Percentiles rank a stretch among this genome's conserved stretches.
These are phyloP conservation scores for Peromyscus californicus DNA, from an alignment of 2,113 vertebrate genomes.

Conservation along the genomic window DNA sequence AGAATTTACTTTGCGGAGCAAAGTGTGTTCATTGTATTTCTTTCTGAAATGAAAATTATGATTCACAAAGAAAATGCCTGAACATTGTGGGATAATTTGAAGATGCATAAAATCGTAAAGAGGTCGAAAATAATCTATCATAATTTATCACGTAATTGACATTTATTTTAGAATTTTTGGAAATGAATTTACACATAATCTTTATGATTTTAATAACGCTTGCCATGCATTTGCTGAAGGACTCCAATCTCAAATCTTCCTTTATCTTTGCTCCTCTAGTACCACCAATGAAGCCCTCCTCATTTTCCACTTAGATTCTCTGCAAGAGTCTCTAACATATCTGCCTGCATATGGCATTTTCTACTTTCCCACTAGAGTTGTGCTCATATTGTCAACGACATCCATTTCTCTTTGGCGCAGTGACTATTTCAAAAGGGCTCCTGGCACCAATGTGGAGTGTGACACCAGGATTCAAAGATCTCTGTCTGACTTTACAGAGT, in stretches of 20 bases:
- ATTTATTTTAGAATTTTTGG: neutral
- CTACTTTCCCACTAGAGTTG: neutral
- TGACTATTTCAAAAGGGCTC: neutral
- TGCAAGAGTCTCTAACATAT: neutral
- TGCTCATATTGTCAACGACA: neutral
- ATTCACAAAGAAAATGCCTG: constrained; percentile 6
- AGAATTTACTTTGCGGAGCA: constrained; percentile 15
- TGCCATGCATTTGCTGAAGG: neutral
- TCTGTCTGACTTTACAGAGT: neutral
- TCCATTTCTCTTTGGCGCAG: neutral
- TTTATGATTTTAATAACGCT: neutral
- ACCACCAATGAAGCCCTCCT: neutral
- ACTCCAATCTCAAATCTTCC: neutral
- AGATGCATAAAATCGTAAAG: neutral
- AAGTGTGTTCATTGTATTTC: constrained; percentile 8
- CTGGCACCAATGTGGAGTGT: neutral
- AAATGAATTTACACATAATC: neutral
- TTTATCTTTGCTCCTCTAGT: neutral
- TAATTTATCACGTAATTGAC: neutral
- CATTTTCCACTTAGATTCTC: neutral
- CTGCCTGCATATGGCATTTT: neutral
- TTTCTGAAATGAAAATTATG: constrained; percentile 17
- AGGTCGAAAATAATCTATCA: neutral
- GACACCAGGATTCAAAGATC: neutral
- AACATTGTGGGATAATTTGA: neutral